Percentiles rank a stretch among this genome's conserved stretches.
Evolutionary conservation across 37 sponge, comb jelly and placozoan species (phyloP).

Genomic region (Geodia barretti): DNA sequence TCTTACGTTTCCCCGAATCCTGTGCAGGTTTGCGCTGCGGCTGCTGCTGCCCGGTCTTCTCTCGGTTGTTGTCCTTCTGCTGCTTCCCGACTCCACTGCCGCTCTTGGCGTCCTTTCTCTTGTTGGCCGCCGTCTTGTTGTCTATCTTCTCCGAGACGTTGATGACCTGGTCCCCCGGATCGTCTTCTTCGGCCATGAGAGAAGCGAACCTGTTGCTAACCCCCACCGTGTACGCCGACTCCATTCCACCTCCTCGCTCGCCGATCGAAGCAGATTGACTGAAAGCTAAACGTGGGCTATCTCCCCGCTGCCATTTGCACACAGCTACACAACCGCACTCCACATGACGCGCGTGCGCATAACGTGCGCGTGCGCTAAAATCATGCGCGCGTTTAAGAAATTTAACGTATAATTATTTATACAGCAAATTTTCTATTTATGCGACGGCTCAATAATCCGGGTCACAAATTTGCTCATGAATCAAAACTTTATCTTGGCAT

Average conservation of each 20-base stretch:
- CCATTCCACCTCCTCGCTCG: slow-evolving; percentile 48
- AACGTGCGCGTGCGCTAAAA: no score
- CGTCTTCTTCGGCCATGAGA: slow-evolving; percentile 77
- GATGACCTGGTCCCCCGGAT: slow-evolving; percentile 69
- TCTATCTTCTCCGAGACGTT: slow-evolving; percentile 11
- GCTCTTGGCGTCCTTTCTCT: slow-evolving; percentile 3
- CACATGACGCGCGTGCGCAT: no score
- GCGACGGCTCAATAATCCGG: no score
- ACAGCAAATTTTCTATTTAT: no score
- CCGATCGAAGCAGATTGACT: slow-evolving; percentile 28
- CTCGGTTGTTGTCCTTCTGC: not conserved
- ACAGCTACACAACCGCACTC: no score
- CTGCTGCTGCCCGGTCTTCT: not conserved
- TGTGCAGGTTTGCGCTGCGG: not conserved
- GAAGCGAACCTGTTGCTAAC: slow-evolving; percentile 75
- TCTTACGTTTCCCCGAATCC: not conserved
- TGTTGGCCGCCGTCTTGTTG: slow-evolving; percentile 1
- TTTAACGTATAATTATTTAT: no score
- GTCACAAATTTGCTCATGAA: no score
- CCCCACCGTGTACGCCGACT: slow-evolving; percentile 62
- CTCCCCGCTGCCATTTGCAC: slow-evolving; percentile 52
- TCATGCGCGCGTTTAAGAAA: no score
- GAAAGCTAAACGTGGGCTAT: slow-evolving; percentile 21
- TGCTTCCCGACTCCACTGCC: no score
- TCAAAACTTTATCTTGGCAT: no score